Percentiles rank a stretch among this genome's conserved stretches.
Evolutionary conservation across 2,113 vertebrate genomes (phyloP).

Genomic region (Aspidoscelis tigris): DNA sequence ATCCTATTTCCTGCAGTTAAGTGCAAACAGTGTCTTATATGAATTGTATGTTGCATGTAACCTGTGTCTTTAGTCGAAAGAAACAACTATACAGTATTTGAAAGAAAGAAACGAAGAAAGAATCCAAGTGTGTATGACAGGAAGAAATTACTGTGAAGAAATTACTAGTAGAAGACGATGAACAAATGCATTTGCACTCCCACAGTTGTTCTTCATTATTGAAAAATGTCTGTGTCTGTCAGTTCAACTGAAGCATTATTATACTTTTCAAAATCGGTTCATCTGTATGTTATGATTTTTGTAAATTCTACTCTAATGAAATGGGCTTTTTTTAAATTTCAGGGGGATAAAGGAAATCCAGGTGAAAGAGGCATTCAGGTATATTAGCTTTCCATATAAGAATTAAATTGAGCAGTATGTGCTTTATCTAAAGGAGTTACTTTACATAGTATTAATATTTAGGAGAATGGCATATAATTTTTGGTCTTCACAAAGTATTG

Average conservation of each 20-base stretch:
- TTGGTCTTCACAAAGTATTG: not conserved
- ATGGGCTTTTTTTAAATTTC: slow-evolving; percentile 56
- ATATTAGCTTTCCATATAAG: slow-evolving; percentile 34
- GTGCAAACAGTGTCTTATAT: too few species aligned
- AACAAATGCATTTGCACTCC: too few species aligned
- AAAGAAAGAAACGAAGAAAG: too few species aligned
- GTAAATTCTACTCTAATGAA: slow-evolving; percentile 10
- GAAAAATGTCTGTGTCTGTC: not conserved
- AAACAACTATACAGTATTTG: too few species aligned
- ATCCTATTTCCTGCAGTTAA: too few species aligned
- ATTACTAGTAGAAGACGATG: too few species aligned
- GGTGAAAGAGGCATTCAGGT: slow-evolving; percentile 83
- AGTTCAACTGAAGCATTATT: not conserved
- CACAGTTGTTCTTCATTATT: not conserved
- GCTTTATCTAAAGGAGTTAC: not conserved
- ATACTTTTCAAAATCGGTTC: slow-evolving; percentile 1
- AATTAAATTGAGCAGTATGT: not conserved
- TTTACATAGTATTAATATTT: not conserved
- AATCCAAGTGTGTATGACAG: too few species aligned
- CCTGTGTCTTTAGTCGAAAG: too few species aligned
- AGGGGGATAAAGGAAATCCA: slow-evolving; percentile 82
- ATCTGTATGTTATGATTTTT: slow-evolving; percentile 10
- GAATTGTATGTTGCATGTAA: too few species aligned
- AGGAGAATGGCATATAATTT: not conserved
- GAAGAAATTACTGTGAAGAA: too few species aligned